Conservation (phyloP, 2,113 vertebrate genomes). For the Argyrosomus japonicus region DNA sequence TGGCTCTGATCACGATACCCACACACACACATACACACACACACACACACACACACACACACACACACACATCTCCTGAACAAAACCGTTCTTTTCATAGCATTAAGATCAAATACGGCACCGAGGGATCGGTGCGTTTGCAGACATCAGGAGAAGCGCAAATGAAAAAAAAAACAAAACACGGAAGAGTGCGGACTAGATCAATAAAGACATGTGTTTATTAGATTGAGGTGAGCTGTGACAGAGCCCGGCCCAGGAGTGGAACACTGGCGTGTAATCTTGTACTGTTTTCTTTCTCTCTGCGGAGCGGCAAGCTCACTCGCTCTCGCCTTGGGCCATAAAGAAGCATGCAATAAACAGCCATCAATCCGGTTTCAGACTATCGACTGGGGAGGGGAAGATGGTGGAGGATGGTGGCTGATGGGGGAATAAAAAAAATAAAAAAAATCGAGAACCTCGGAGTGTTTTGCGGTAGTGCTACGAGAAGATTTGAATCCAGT, state of each 20-base stretch:
- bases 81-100: constrained; percentile 4
- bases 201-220: constrained; percentile 79
- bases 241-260: constrained; percentile 61
- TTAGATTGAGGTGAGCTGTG: constrained; percentile 70
- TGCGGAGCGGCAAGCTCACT: constrained; percentile 60
- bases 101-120: constrained; percentile 1
- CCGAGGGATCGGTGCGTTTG: background rate
- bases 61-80: background rate
- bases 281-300: constrained; percentile 60
- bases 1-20: background rate
- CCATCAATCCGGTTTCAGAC: constrained; percentile 62
- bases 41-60: too few relatives aligned
- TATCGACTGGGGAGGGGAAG: constrained; percentile 35
- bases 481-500: constrained; percentile 6
- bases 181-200: constrained; percentile 54
- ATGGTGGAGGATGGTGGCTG: constrained; percentile 19
- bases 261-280: constrained; percentile 75
- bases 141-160: constrained; percentile 8
- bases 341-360: constrained; percentile 70
- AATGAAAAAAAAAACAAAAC: constrained; percentile 19
- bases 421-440: constrained; percentile 28
- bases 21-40: background rate
- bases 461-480: background rate
- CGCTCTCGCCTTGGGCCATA: constrained; percentile 47
- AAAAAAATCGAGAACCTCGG: background rate